These are phyloP conservation scores for Rhagophthalmus giganteus DNA, from an alignment of 2,888 invertebrate species.

Conservation along the genomic window DNA sequence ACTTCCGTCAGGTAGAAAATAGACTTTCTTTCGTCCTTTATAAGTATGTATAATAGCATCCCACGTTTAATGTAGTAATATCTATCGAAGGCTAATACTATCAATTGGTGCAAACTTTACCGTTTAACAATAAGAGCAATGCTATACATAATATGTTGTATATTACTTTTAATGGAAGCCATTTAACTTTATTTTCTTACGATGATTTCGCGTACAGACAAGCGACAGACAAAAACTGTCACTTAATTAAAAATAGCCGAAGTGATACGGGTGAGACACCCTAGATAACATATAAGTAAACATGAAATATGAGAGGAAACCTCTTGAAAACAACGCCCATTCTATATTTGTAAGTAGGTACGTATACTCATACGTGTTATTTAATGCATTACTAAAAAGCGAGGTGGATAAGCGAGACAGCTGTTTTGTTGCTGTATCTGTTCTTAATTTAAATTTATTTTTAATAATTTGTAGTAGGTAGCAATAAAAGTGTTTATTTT, in stretches of 20 bases:
- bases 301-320: conserved; percentile 11
- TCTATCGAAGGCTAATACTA: too few relatives aligned
- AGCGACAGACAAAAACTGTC: conserved; percentile 4
- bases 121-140: too few relatives aligned
- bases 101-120: too few relatives aligned
- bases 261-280: conserved; percentile 4
- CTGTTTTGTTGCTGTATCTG: too few relatives aligned
- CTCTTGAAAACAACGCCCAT: conserved; percentile 9
- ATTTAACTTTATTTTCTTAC: background rate
- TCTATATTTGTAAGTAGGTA: too few relatives aligned
- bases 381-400: too few relatives aligned
- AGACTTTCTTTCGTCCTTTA: conserved; percentile 1
- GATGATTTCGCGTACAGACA: conserved; percentile 8
- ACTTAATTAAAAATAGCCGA: conserved; percentile 12
- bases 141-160: too few relatives aligned
- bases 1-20: conserved; percentile 13
- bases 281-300: conserved; percentile 1
- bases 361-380: too few relatives aligned
- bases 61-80: too few relatives aligned
- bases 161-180: conserved; percentile 3
- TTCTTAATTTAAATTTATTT: background rate
- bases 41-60: too few relatives aligned
- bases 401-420: too few relatives aligned
- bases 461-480: background rate
- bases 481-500: too few relatives aligned